Base-by-base conservation (phyloP, 2,888 invertebrate species). In the Abrostola triplasia region DNA sequence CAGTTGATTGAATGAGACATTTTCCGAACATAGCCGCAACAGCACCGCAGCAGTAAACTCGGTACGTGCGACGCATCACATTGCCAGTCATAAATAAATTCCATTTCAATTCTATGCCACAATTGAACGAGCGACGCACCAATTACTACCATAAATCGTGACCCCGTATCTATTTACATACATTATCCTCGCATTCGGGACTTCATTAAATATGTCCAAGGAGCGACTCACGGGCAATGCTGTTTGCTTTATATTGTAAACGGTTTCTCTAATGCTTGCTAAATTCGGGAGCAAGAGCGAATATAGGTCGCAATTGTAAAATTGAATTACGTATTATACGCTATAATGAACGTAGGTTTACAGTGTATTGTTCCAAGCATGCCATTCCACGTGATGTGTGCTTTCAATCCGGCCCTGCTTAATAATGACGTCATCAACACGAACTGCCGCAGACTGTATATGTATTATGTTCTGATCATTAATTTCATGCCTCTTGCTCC, bases 91-190 rank as follows among this genome's bases (percentile, higher is more conserved):
- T 80, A 80, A 78, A 82, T 79, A 74, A 76, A 79, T 79, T 77
- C 67, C 64, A 73, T 73, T 72, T 72, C 63, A 70, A 78, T 69
- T 71, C 66, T 59, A 65, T 60, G 65, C 63, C 64, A 72, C 70
- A 73, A 72, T 77, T 68, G 69, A 65, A 73, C 70, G 74, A 51
- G 72, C 70, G 74, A 51, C 65, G 55, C 67, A 70, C 77, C 83
- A 84, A 84, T 84, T 80, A 82, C 80, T 77, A 67, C 67, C 70
- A 80, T 72, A 80, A 77, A 70, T 81, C 64, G 77, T 76, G 78
- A 76, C 73, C 76, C 75, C 60, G 82, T 84, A 80, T 86, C 77
- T 82, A 87, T 88, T 88, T 84, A 81, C 85, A 87, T 88, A 83
- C 59, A 85, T 87, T 88, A 85, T 83, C 84, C 84, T 80, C 49